Conservation (phyloP, 2,797 vertebrate genomes). For the Leptatherina wallacei region DNA sequence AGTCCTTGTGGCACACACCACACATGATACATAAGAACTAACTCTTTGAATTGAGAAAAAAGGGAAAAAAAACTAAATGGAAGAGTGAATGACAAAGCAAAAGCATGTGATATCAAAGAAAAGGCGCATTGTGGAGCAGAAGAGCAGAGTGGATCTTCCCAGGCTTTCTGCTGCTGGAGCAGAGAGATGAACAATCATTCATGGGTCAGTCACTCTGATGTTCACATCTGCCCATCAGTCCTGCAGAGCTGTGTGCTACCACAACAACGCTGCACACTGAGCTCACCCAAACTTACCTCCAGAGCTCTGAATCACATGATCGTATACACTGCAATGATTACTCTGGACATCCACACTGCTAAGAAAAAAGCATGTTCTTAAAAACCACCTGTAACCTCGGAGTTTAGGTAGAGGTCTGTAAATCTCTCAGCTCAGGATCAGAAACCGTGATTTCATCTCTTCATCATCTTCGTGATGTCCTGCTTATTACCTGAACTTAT, state of each 20-base stretch:
- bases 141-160: constrained; percentile 61
- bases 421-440: too few species aligned
- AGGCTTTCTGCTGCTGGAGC: constrained; percentile 68
- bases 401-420: neutral
- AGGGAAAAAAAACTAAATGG: neutral
- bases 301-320: constrained; percentile 60
- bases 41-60: constrained; percentile 15
- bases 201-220: constrained; percentile 72
- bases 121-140: constrained; percentile 44
- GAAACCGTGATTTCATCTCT: too few species aligned
- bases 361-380: neutral
- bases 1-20: constrained; percentile 7
- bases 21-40: neutral
- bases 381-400: neutral
- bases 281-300: constrained; percentile 55
- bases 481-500: too few species aligned
- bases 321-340: constrained; percentile 19
- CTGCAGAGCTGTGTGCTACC: constrained; percentile 43
- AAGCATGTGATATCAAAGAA: constrained; percentile 52
- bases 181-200: constrained; percentile 73
- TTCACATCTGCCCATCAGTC: constrained; percentile 64
- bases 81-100: constrained; percentile 40
- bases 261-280: constrained; percentile 52
- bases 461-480: too few species aligned
- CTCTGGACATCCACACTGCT: constrained; percentile 19